These are phyloP conservation scores for human DNA, from an alignment of 2,113 vertebrate genomes.

Conservation along the genomic window DNA sequence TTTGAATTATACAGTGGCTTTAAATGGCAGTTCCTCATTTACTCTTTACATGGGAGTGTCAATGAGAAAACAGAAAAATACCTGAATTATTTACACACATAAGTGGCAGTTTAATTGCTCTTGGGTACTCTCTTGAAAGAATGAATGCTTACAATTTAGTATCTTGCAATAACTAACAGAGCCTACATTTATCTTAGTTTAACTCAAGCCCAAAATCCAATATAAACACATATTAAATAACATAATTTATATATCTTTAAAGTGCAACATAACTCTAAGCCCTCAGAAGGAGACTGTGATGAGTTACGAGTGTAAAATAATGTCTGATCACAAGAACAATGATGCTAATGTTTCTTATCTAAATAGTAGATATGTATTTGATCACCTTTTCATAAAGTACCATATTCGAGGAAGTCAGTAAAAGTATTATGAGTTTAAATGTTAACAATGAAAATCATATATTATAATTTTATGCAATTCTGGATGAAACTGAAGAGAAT, in stretches of 20 bases:
- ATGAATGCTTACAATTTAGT: not conserved
- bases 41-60: not conserved
- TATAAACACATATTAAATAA: not conserved
- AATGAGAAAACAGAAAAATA: conserved; percentile 7
- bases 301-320: not conserved
- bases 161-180: not conserved
- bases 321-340: not conserved
- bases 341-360: not conserved
- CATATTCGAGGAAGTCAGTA: not conserved
- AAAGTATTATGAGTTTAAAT: not conserved
- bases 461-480: not conserved
- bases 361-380: not conserved
- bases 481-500: not conserved
- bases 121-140: not conserved
- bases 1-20: conserved; percentile 28
- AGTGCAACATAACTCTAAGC: not conserved
- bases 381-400: not conserved
- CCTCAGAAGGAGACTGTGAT: not conserved
- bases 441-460: not conserved
- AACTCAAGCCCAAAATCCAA: not conserved
- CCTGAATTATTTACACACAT: conserved; percentile 17
- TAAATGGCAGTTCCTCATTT: not conserved
- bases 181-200: not conserved
- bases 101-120: not conserved
- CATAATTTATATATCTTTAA: not conserved